Evolutionary conservation across 1,140 invertebrate species (phyloP), one percentile per base, ranked within the genome.

Genomic region (Maconellicoccus hirsutus): DNA sequence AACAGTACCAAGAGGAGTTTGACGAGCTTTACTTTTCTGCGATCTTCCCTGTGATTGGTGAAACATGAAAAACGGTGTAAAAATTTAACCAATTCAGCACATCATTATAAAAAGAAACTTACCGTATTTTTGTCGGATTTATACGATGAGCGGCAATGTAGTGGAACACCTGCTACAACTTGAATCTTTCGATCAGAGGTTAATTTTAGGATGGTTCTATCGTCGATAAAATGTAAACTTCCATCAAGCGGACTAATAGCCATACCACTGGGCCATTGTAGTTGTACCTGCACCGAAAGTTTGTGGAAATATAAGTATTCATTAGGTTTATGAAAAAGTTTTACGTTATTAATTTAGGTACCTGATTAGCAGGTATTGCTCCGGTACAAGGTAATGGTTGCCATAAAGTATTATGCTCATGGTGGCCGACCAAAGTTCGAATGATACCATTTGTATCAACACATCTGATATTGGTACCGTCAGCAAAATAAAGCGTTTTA

Each of bases 251-350:
- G 94, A 77, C 93, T 97, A 12, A 98, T 81, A 0, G 93, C 89
- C 39, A 98, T 79, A 22, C 93, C 92, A 16, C 94, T 96, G 1
- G 96, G 96, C 96, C 96, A 98, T 78, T 96, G 91, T 10, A 96
- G 80, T 79, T 94, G 92, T 0, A 92, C 90, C 82, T 91, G 85
- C 74, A 76, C 76, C 26, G 78, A 79, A 72, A n/a, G n/a, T n/a
- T n/a, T n/a, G n/a, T n/a, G n/a, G n/a, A n/a, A n/a, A n/a, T n/a
- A n/a, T n/a, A n/a, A n/a, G n/a, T n/a, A n/a, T n/a, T n/a, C n/a
- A n/a, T n/a, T n/a, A n/a, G n/a, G n/a, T 33, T 33, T 33, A 33
- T 6, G 4, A 33, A 33, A 33, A 33, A 12, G n/a, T 7, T 12
- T 12, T 12, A 39, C 14, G 1, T 16, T 29, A n/a, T 39, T 39